Conservation (phyloP, 2,888 invertebrate species). For the Prenolepis imparis region DNA sequence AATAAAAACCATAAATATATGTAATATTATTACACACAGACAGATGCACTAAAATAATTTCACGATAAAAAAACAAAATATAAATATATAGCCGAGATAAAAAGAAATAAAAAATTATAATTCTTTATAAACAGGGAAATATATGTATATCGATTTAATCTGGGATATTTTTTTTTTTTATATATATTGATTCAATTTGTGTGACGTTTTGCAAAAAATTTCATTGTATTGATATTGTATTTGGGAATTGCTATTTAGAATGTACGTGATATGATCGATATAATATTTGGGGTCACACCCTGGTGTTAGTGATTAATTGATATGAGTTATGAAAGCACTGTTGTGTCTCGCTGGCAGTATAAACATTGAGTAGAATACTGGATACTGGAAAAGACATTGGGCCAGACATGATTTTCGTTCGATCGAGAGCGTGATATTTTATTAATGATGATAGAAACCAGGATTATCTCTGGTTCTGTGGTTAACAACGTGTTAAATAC, state of each 20-base stretch:
- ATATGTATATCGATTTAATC: neutral
- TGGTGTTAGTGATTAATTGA: slow-evolving; percentile 76
- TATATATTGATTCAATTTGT: neutral
- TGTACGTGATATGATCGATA: slow-evolving; percentile 28
- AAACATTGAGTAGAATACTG: slow-evolving; percentile 80
- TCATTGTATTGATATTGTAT: slow-evolving; percentile 4
- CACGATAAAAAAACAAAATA: slow-evolving; percentile 26
- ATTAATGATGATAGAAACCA: slow-evolving; percentile 59
- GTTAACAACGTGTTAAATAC: slow-evolving; percentile 56
- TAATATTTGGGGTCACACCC: slow-evolving; percentile 62
- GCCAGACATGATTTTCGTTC: slow-evolving; percentile 48
- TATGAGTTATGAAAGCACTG: slow-evolving; percentile 76
- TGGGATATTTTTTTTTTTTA: slow-evolving; percentile 20
- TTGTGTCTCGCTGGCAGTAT: slow-evolving; percentile 70
- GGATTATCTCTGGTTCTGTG: slow-evolving; percentile 52
- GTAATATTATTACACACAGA: slow-evolving; percentile 40
- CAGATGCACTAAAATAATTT: slow-evolving; percentile 18
- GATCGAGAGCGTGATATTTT: slow-evolving; percentile 40
- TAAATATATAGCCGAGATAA: slow-evolving; percentile 5
- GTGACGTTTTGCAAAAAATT: slow-evolving; percentile 8
- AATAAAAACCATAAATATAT: slow-evolving; percentile 39
- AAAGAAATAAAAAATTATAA: slow-evolving; percentile 35
- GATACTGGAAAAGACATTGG: slow-evolving; percentile 75
- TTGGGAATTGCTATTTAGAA: neutral
- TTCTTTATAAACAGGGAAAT: slow-evolving; percentile 4